These are phyloP conservation scores for Drosophila obscura DNA, from an alignment of 1,140 invertebrate genomes.

Conservation along the genomic window DNA sequence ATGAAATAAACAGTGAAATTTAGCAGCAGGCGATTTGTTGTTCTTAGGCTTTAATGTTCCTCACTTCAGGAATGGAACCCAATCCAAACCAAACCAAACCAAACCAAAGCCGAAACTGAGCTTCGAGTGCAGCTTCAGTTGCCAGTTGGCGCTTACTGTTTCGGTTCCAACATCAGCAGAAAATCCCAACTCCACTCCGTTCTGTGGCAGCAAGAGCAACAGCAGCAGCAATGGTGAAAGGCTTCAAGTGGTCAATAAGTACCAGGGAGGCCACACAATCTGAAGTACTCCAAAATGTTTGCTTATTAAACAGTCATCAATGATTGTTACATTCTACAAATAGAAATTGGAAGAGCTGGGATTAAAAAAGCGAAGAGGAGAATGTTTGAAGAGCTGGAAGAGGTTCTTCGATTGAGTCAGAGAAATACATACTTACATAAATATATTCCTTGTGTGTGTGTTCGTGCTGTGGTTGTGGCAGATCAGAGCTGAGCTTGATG, in stretches of 20 bases:
- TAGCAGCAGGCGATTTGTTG: slow-evolving; percentile 68
- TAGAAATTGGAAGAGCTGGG: slow-evolving; percentile 25
- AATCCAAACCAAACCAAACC: slow-evolving; percentile 27
- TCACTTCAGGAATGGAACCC: slow-evolving; percentile 25
- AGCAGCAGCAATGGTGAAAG: slow-evolving; percentile 42
- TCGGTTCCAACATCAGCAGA: not conserved
- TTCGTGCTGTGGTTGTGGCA: no score
- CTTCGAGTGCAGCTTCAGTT: slow-evolving; percentile 18
- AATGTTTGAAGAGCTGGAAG: slow-evolving; percentile 19
- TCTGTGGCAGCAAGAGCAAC: slow-evolving; percentile 6
- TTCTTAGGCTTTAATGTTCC: slow-evolving; percentile 64
- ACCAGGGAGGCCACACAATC: slow-evolving; percentile 43
- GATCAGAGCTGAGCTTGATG: no score
- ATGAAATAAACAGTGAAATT: slow-evolving; percentile 81
- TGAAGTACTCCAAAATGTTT: slow-evolving; percentile 60
- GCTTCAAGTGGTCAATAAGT: slow-evolving; percentile 59
- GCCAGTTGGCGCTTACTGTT: slow-evolving; percentile 20
- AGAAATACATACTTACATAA: no score
- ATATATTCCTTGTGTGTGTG: no score
- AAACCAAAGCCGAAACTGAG: not conserved
- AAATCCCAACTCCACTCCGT: not conserved
- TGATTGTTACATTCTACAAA: slow-evolving; percentile 70
- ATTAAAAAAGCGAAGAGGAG: slow-evolving; percentile 8
- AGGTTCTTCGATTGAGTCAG: slow-evolving; percentile 28
- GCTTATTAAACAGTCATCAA: slow-evolving; percentile 60